Evolutionary conservation across 2,113 vertebrate species (phyloP), one percentile per base, ranked within the genome.

Genomic region (Lagopus leucura): DNA sequence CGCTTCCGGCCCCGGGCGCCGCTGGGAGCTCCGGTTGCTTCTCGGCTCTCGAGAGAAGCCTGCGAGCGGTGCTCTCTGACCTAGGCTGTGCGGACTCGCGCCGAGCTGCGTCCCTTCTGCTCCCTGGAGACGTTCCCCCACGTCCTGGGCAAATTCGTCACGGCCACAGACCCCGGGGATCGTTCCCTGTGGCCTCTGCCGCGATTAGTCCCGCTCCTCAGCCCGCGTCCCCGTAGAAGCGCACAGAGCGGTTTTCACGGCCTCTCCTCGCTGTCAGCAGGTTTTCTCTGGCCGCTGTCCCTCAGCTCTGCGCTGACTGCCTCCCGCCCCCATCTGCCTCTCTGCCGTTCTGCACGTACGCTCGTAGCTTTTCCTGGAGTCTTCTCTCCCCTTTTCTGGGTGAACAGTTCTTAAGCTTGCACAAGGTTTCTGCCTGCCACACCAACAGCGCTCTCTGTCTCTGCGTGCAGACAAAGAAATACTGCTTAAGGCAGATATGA

Each of bases 221-320:
- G 0, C 5, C 28, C 24, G 20, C 16, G 10, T 71, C 4, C 0
- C 8, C 17, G 13, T 1, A 30, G 47, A 22, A 3, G 2, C 5
- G 18, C 4, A 21, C 16, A 55, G 32, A 43, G 38, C 3, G 16
- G 12, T 32, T 48, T 48, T 20, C 47, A 11, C 47, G 47, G 21
- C 24, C 48, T 50, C 13, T 8, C 22, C 11, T 50, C 22, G 24
- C 22, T 25, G 48, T 24, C 48, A 50, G 22, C 6, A 50, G 21
- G 24, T 7, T 50, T 25, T 11, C 48, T 13, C 11, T 25, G 48
- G 22, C 20, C 47, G 47, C 48, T 13, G 22, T 52, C 27, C 40
- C 7, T 5, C 22, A 27, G 6, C 0, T 1, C 30, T 19, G 9
- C 15, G 43, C 12, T 11, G 6, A 3, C 7, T 17, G 28, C 22